Evolutionary conservation across 2,797 vertebrate species (phyloP), one percentile per base, ranked within the genome.

Genomic region (Myripristis murdjan): DNA sequence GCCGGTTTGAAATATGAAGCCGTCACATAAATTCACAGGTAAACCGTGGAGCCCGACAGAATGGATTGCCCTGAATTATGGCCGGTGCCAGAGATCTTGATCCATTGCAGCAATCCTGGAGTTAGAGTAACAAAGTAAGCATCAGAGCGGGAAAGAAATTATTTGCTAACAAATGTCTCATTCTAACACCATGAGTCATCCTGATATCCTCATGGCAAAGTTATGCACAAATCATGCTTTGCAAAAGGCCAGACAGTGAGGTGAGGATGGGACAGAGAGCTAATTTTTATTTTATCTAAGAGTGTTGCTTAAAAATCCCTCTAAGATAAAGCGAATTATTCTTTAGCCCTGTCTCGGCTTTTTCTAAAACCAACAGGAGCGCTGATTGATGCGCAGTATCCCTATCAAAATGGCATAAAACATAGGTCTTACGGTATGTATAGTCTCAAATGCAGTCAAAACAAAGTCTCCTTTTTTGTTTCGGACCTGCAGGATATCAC

Each of bases 161-260:
- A 83, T 87, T 81, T 79, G 82, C 71, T 70, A 53, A 81, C 74
- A 83, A 83, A 85, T 83, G 82, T 86, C 69, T 75, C 81, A 84
- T 91, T 86, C 81, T 85, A 49, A 51, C 15, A 9, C 63, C 33
- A 24, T 89, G 87, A 91, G 60, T 93, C 89, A 92, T 46, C 55
- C 53, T 7, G 35, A 65, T 60, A 11, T 61, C 70, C 77, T 47
- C n/a, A 0, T 31, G 76, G 81, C 87, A 84, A 75, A 58, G 78
- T 75, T 77, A 81, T 85, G 89, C 79, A 91, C 86, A 89, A 87
- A 90, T 87, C 74, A 56, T 28, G 11, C 57, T 35, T 76, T 53
- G 59, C 53, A 60, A 39, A 74, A 58, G 51, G 81, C 43, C 59
- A 51, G 66, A n/a, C 2, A 33, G 20, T n/a, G 62, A 81, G 63